phyloP scores from a whole-genome alignment of 2,888 invertebrate genomes.

The Elmis aenea region DNA sequence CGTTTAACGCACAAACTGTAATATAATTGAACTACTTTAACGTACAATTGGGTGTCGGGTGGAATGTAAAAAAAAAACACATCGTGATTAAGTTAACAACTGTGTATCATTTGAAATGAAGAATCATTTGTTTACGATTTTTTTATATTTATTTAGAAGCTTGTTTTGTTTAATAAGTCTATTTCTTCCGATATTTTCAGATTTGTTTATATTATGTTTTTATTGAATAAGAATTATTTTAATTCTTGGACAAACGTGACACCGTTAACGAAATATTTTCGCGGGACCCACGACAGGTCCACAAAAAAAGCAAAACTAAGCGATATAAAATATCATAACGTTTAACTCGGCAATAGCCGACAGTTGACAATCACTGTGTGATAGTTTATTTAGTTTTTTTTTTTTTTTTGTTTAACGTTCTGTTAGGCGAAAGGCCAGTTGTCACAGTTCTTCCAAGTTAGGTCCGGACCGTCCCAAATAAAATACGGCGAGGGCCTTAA shows the following conservation, averaged over 20 bases:
- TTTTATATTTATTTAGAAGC: conserved; percentile 14
- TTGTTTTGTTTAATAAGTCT: conserved; percentile 12
- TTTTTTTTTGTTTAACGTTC: conserved; percentile 39
- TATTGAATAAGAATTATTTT: too few relatives aligned
- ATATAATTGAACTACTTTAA: conserved; percentile 17
- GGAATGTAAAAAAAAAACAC: conserved; percentile 11
- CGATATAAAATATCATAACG: too few relatives aligned
- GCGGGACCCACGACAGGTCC: too few relatives aligned
- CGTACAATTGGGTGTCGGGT: conserved; percentile 19
- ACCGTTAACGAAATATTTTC: too few relatives aligned
- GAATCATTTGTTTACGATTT: too few relatives aligned
- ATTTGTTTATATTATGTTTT: too few relatives aligned
- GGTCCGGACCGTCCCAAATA: conserved; percentile 24
- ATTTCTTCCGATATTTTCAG: too few relatives aligned
- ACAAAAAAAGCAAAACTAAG: too few relatives aligned
- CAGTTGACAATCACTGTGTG: conserved; percentile 17
- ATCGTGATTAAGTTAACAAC: conserved; percentile 10
- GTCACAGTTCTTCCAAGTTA: conserved; percentile 45
- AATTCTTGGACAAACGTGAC: too few relatives aligned
- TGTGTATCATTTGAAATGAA: conserved; percentile 4
- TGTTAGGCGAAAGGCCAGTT: conserved; percentile 47
- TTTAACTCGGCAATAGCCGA: conserved; percentile 21
- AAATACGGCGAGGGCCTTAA: too few relatives aligned
- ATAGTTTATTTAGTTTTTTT: conserved; percentile 26
- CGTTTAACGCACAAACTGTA: conserved; percentile 22